Conservation (phyloP, 2,113 vertebrate species). For the Ictidomys tridecemlineatus region DNA sequence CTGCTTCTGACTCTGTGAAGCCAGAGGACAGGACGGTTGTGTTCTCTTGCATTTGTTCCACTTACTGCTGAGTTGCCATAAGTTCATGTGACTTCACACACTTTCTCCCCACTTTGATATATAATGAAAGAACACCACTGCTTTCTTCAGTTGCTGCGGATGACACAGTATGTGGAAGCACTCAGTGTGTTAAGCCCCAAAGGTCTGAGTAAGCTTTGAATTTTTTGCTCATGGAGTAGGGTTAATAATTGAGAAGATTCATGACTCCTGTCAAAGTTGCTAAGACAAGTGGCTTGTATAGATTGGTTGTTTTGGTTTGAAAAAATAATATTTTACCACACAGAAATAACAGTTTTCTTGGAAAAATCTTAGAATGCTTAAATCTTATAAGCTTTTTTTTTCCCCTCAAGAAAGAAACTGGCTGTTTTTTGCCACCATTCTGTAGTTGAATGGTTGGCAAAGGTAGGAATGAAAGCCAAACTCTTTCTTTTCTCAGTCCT, state of each 20-base stretch:
- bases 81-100: neutral
- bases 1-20: neutral
- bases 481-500: neutral
- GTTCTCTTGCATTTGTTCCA: neutral
- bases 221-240: neutral
- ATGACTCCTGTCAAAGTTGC: neutral
- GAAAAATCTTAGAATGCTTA: neutral
- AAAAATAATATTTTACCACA: neutral
- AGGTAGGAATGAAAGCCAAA: neutral
- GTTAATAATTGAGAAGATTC: conserved; percentile 19
- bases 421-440: neutral
- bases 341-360: conserved; percentile 7
- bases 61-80: neutral
- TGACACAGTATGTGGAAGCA: neutral
- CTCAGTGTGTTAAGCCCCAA: neutral
- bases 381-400: neutral
- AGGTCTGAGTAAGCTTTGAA: neutral
- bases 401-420: neutral
- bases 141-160: neutral
- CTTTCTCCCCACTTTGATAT: neutral
- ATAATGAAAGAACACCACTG: neutral
- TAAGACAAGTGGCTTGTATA: neutral
- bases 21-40: neutral
- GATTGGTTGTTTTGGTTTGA: neutral
- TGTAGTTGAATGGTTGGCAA: neutral